A percentile compares a stretch with the other conserved stretches of the same genome.
phyloP scores from a whole-genome alignment of 2,888 invertebrate genomes.

The Ypsolopha scabrella region DNA sequence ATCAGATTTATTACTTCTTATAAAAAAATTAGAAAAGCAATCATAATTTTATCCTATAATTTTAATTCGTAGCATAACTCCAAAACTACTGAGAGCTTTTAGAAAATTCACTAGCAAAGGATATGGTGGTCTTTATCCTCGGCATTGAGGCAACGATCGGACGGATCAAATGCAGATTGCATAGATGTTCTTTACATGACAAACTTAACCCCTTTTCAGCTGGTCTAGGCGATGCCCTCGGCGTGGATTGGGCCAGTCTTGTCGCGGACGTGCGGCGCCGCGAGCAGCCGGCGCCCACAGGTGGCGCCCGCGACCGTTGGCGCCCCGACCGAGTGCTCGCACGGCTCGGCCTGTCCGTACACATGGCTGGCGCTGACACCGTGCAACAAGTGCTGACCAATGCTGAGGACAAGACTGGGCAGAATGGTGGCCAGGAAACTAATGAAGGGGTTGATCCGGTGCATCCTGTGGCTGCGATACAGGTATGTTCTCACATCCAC shows the following conservation, averaged over 20 bases:
- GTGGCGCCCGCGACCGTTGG: constrained; percentile 82
- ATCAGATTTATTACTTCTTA: too few species aligned
- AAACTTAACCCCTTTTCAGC: constrained; percentile 24
- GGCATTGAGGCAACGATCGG: too few species aligned
- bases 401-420: constrained; percentile 19
- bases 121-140: too few species aligned
- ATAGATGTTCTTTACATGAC: too few species aligned
- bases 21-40: too few species aligned
- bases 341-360: constrained; percentile 83
- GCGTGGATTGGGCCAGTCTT: constrained; percentile 95
- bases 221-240: constrained; percentile 90
- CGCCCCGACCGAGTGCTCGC: constrained; percentile 83
- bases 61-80: too few species aligned
- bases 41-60: too few species aligned
- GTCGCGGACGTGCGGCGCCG: constrained; percentile 80
- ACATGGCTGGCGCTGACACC: constrained; percentile 76
- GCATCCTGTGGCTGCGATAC: constrained; percentile 69
- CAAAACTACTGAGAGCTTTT: too few species aligned
- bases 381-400: constrained; percentile 46
- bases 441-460: constrained; percentile 32
- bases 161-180: too few species aligned
- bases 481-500: constrained; percentile 26
- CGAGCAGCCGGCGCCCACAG: constrained; percentile 56
- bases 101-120: too few species aligned
- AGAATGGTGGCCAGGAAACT: constrained; percentile 36